phyloP scores from a whole-genome alignment of 37 sponge, comb jelly and placozoan species.

The Diacarnus erythraeanus region DNA sequence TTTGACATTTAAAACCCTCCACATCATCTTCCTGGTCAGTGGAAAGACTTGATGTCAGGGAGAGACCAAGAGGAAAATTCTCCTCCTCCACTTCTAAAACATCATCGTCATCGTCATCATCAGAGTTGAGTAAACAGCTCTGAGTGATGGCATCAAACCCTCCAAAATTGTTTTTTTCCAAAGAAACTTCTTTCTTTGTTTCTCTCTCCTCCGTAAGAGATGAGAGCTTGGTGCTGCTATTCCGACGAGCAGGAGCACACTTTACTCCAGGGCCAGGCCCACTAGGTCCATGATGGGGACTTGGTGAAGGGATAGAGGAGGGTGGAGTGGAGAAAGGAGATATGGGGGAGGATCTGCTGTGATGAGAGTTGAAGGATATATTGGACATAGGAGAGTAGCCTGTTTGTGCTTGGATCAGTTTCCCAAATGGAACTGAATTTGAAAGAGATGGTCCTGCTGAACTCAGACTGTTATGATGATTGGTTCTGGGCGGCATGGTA shows the following conservation, averaged over 20 bases:
- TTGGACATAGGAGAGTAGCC: slow-evolving; percentile 7
- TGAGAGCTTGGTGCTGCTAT: slow-evolving; percentile 26
- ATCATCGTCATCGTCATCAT: slow-evolving; percentile 13
- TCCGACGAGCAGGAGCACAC: background rate
- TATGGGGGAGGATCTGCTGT: background rate
- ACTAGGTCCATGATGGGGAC: background rate
- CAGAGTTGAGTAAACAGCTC: slow-evolving; percentile 37
- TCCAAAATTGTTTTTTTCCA: background rate
- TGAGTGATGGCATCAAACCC: slow-evolving; percentile 24
- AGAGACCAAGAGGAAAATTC: slow-evolving; percentile 23
- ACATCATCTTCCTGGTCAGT: slow-evolving; percentile 5
- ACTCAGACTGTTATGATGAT: background rate
- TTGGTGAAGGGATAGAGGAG: slow-evolving; percentile 23
- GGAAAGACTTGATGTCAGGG: too few relatives aligned
- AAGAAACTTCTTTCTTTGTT: background rate
- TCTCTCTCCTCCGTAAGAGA: slow-evolving; percentile 23
- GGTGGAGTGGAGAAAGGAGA: slow-evolving; percentile 30
- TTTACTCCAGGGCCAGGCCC: slow-evolving; percentile 11
- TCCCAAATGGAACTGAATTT: slow-evolving; percentile 5
- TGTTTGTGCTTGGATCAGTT: background rate
- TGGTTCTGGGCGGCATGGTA: background rate
- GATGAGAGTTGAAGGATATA: background rate
- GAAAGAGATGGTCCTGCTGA: background rate
- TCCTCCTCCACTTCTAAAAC: slow-evolving; percentile 7
- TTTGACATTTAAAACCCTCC: background rate